A percentile compares a stretch with the other conserved stretches of the same genome.
These are phyloP conservation scores for Lateolabrax maculatus DNA, from an alignment of 2,797 vertebrate species.

Conservation along the genomic window DNA sequence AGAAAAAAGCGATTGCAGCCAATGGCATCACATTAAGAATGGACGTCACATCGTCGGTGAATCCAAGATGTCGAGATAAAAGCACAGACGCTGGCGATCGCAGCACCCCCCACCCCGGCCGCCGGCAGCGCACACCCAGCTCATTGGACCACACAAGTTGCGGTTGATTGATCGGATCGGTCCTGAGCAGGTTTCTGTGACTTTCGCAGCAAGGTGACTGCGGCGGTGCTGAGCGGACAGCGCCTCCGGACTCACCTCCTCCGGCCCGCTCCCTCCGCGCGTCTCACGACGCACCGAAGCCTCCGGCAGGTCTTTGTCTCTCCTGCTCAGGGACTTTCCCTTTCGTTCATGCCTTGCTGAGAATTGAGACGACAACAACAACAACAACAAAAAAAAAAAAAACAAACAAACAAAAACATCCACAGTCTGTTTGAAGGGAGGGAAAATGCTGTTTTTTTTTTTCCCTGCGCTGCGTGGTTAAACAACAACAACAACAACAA, in stretches of 20 bases:
- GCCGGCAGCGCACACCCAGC: slow-evolving; percentile 41
- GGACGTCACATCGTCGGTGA: slow-evolving; percentile 75
- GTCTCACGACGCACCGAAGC: slow-evolving; percentile 42
- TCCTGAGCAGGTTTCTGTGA: slow-evolving; percentile 64
- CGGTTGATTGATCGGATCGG: slow-evolving; percentile 53
- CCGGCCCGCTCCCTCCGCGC: slow-evolving; percentile 59
- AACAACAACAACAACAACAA: slow-evolving; percentile 24
- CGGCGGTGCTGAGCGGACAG: slow-evolving; percentile 84
- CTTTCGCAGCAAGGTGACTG: slow-evolving; percentile 85
- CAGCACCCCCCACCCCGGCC: not conserved
- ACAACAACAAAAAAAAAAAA: too few species aligned
- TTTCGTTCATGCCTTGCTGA: slow-evolving; percentile 32
- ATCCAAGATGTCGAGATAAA: slow-evolving; percentile 74
- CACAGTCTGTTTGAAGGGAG: not conserved
- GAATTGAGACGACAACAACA: too few species aligned
- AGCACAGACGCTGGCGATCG: slow-evolving; percentile 25
- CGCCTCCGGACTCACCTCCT: slow-evolving; percentile 74
- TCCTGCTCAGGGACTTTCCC: slow-evolving; percentile 33
- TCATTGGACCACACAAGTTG: slow-evolving; percentile 51
- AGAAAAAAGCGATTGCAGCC: slow-evolving; percentile 72
- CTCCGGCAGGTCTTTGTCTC: slow-evolving; percentile 73
- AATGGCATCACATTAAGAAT: slow-evolving; percentile 71
- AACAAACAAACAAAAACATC: slow-evolving; percentile 19
- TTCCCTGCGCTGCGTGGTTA: slow-evolving; percentile 12
- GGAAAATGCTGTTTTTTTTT: not conserved